Evolutionary conservation across 2,888 invertebrate species (phyloP).

Genomic region (Drosophila rubida): DNA sequence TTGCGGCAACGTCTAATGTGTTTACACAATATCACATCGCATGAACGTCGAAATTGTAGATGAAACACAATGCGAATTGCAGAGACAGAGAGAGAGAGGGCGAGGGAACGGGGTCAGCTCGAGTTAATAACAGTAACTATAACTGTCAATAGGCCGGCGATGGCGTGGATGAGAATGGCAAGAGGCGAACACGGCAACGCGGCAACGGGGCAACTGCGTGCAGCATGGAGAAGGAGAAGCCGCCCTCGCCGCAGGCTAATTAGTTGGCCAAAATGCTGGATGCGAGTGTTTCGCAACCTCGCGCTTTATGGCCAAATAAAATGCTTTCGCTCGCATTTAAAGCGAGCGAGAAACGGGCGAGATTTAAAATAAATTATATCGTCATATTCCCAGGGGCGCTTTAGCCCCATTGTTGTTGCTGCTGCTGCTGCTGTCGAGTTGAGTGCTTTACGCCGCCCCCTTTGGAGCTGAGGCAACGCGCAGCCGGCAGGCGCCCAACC

Average conservation of each 20-base stretch:
- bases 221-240: background rate
- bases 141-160: constrained; percentile 23
- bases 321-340: constrained; percentile 66
- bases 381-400: constrained; percentile 77
- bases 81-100: background rate
- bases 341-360: constrained; percentile 69
- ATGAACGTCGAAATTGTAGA: background rate
- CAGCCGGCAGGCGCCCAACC: constrained; percentile 20
- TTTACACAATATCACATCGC: background rate
- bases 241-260: constrained; percentile 51
- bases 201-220: background rate
- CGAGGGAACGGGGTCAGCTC: constrained; percentile 1
- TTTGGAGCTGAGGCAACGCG: constrained; percentile 32
- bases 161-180: background rate
- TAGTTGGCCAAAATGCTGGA: constrained; percentile 47
- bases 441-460: constrained; percentile 74
- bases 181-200: background rate
- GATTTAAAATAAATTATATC: constrained; percentile 80
- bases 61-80: background rate
- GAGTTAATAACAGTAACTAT: constrained; percentile 41
- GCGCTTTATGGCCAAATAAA: constrained; percentile 56
- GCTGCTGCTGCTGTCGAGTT: constrained; percentile 44
- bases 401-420: constrained; percentile 48
- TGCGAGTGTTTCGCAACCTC: constrained; percentile 30
- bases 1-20: background rate